Base-by-base conservation (phyloP, 2,888 invertebrate genomes). In the Notodonta ziczac region DNA sequence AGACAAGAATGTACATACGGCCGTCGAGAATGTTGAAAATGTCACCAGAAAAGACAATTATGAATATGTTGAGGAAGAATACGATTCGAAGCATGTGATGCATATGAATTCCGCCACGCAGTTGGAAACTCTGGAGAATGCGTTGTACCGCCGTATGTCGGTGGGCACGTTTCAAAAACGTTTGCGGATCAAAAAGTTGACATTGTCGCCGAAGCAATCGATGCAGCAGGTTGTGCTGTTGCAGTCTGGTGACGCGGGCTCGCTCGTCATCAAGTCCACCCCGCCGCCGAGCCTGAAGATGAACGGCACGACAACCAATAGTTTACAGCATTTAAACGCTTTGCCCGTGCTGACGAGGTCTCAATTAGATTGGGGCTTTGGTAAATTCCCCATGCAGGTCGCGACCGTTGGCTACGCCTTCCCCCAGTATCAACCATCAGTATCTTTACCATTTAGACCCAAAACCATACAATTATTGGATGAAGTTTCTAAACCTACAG, bases 371-470 rank as follows among this genome's bases (percentile, higher is more conserved):
- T 87, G 82, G 80, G 79, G 67, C 50, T 83, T 84, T 44, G 50
- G 80, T 12, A 76, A 77, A 32, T 76, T 89, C 57, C 90, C 92
- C 9, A 69, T 85, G 73, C 87, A 89, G 71, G 80, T 90, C 59
- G 72, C 90, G 35, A 89, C 91, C 0, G 84, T 91, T 14, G 89
- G 87, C 6, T 92, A 88, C 66, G 80, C 84, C 60, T 84, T 89
- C 60, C 82, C 86, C 0, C 63, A 77, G 50, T 78, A 76, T 63
- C 65, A 75, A 59, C n/a, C n/a, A n/a, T n/a, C n/a, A n/a, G n/a
- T n/a, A n/a, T 32, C 67, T 6, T 53, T 56, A 24, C 68, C 63
- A 48, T 61, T 62, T 61, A 60, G 57, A 42, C 57, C 73, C 6
- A 64, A 62, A 42, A 66, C 73, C 8, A 39, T 63, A 16, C 64